Evolutionary conservation across 2,888 invertebrate species (phyloP).

Genomic region (Slavum lentiscoides): DNA sequence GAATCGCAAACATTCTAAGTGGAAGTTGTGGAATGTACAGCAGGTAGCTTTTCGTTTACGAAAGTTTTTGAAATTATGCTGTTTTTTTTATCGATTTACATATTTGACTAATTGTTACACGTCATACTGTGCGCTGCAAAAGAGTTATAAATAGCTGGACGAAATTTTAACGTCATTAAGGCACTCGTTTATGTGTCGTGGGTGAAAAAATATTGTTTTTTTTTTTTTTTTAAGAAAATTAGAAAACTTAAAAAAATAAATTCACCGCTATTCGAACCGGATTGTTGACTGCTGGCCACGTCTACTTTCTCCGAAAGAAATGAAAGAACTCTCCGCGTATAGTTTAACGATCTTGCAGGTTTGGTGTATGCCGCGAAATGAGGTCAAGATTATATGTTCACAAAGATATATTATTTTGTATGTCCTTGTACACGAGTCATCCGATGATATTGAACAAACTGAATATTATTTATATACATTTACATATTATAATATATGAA

Average conservation of each 20-base stretch:
- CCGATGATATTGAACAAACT: not conserved
- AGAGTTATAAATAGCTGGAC: not conserved
- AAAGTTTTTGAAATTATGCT: not conserved
- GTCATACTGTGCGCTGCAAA: not conserved
- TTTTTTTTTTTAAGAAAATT: slow-evolving; percentile 10
- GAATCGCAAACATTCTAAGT: not conserved
- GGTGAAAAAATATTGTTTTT: not conserved
- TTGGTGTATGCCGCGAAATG: slow-evolving; percentile 12
- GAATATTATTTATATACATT: slow-evolving; percentile 20
- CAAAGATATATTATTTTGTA: not conserved
- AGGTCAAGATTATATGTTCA: slow-evolving; percentile 39
- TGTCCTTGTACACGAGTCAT: slow-evolving; percentile 27
- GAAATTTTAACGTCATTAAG: not conserved
- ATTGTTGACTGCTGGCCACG: slow-evolving; percentile 6
- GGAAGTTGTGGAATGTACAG: too few relatives aligned
- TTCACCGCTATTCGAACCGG: slow-evolving; percentile 40
- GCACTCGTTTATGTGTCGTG: too few relatives aligned
- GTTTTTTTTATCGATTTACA: not conserved
- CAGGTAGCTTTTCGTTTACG: not conserved
- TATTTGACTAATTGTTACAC: not conserved
- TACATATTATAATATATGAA: not conserved
- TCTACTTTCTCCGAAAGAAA: slow-evolving; percentile 48
- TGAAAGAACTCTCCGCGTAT: slow-evolving; percentile 35
- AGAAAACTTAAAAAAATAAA: slow-evolving; percentile 33
- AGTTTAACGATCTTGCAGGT: slow-evolving; percentile 35